Evolutionary conservation across 2,888 invertebrate genomes (phyloP).

Genomic region (Rambutsinella grinnellia): DNA sequence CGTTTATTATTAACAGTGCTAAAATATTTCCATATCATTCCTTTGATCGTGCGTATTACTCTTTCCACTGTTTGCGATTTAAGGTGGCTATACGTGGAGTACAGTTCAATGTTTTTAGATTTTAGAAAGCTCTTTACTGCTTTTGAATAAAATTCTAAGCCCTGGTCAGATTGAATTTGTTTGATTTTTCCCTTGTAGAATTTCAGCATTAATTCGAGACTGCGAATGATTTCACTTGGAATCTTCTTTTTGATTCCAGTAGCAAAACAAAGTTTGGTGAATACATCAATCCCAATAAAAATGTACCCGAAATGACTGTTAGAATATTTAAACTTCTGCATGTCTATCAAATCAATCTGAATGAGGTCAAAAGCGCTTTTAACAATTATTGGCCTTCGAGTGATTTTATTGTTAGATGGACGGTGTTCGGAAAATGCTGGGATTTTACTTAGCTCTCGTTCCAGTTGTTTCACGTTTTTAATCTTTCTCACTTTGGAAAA

Average conservation of each 20-base stretch:
- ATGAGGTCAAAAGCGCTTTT: background rate
- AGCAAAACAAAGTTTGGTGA: no score
- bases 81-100: background rate
- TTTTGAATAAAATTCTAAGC: background rate
- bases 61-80: background rate
- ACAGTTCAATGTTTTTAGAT: background rate
- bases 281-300: no score
- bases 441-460: background rate
- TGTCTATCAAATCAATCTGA: background rate
- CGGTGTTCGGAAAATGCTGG: background rate
- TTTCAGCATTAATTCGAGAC: no score
- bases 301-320: no score
- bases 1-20: background rate
- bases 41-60: background rate
- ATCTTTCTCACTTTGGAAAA: background rate
- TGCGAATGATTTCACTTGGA: no score
- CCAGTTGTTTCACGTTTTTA: background rate
- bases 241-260: no score
- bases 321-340: background rate
- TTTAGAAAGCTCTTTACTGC: background rate
- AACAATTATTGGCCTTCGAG: background rate
- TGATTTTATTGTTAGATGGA: background rate
- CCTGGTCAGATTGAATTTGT: background rate
- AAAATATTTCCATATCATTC: background rate
- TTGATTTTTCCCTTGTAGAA: no score